A percentile compares a stretch with the other conserved stretches of the same genome.
These are phyloP conservation scores for Hetaerina titia DNA, from an alignment of 2,888 invertebrate species.

Conservation along the genomic window DNA sequence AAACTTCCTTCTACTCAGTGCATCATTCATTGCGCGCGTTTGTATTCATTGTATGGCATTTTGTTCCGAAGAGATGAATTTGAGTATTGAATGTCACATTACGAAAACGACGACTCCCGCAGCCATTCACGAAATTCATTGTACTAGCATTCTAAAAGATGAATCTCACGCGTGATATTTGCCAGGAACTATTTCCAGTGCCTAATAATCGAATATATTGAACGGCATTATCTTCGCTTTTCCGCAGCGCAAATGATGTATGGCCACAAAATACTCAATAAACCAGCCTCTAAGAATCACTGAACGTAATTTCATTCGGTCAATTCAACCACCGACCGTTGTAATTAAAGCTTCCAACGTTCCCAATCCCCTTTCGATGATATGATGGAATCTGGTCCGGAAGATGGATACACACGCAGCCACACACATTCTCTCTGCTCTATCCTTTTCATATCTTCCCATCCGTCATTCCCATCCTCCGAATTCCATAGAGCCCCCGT, in stretches of 20 bases:
- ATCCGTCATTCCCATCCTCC: not conserved
- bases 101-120: too few species aligned
- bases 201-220: too few species aligned
- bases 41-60: too few species aligned
- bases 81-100: too few species aligned
- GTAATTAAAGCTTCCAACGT: constrained; percentile 53
- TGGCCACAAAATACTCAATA: not conserved
- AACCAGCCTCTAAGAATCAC: not conserved
- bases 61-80: too few species aligned
- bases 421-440: not conserved
- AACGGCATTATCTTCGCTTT: too few species aligned
- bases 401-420: not conserved
- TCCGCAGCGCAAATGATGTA: not conserved
- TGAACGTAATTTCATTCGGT: constrained; percentile 41
- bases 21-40: too few species aligned
- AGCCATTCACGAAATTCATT: too few species aligned
- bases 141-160: too few species aligned
- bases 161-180: too few species aligned
- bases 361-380: constrained; percentile 39
- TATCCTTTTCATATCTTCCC: constrained; percentile 19
- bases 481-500: constrained; percentile 54
- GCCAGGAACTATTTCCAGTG: too few species aligned
- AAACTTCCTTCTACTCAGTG: too few species aligned
- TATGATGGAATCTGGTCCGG: constrained; percentile 5
- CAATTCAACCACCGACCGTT: constrained; percentile 10